Percentiles rank a stretch among this genome's conserved stretches.
phyloP scores from a whole-genome alignment of 2,797 vertebrate genomes.

The Anabacerthia variegaticeps region DNA sequence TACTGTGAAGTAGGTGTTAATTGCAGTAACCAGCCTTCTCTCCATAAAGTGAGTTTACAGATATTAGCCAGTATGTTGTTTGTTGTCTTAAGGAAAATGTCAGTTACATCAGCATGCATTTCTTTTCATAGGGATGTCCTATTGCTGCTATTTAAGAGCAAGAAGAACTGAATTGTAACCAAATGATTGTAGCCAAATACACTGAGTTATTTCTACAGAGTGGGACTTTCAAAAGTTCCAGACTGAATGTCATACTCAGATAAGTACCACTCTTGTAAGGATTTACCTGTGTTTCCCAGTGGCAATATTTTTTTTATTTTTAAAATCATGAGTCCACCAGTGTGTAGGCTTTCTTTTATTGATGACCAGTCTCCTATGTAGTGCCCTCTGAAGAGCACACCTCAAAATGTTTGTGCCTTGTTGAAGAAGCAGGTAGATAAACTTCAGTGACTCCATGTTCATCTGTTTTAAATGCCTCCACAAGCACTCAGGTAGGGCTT shows the following conservation, averaged over 20 bases:
- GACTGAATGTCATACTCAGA: fast-evolving
- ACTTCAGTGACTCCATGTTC: neutral
- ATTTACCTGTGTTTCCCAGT: neutral
- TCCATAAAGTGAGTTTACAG: neutral
- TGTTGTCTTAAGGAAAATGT: neutral
- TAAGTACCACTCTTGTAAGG: neutral
- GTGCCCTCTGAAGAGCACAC: neutral
- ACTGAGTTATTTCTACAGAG: neutral
- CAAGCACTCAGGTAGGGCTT: neutral
- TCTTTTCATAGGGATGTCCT: neutral
- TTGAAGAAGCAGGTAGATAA: neutral
- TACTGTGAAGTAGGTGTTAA: neutral
- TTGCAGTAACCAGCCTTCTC: neutral
- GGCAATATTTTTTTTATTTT: neutral
- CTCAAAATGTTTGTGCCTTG: neutral
- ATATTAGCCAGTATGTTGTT: neutral
- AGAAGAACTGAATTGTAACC: neutral
- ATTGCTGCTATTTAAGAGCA: neutral
- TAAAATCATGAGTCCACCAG: neutral
- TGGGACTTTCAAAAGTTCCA: neutral
- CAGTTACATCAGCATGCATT: neutral
- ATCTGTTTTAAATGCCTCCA: neutral
- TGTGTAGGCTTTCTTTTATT: neutral
- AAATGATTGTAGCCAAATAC: neutral
- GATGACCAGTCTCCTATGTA: neutral